These are phyloP conservation scores for Proisotoma minuta DNA, from an alignment of 2,888 invertebrate species.

Conservation along the genomic window DNA sequence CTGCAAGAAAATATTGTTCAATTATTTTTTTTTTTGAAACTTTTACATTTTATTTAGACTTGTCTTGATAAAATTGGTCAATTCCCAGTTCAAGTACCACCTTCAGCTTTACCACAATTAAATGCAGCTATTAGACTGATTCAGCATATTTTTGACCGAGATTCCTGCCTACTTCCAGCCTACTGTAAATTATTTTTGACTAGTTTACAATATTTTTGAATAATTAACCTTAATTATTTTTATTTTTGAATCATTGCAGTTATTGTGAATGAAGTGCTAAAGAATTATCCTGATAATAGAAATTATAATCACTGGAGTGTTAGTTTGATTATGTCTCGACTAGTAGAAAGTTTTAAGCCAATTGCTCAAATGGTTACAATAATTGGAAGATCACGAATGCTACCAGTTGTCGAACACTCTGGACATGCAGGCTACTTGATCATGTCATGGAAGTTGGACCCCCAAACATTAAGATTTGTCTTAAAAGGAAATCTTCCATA, in stretches of 20 bases:
- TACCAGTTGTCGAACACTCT: slow-evolving; percentile 90
- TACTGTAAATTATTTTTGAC: slow-evolving; percentile 59
- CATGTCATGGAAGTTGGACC: slow-evolving; percentile 90
- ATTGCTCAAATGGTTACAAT: slow-evolving; percentile 95
- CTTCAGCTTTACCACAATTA: slow-evolving; percentile 74
- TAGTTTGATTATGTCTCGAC: slow-evolving; percentile 75
- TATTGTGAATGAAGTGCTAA: slow-evolving; percentile 90
- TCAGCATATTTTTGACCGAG: slow-evolving; percentile 83
- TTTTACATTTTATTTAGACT: slow-evolving; percentile 54
- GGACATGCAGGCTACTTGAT: slow-evolving; percentile 84
- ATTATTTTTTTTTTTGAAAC: slow-evolving; percentile 9
- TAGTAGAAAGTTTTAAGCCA: slow-evolving; percentile 86
- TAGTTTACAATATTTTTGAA: neutral
- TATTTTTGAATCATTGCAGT: slow-evolving; percentile 51
- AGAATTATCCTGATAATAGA: slow-evolving; percentile 72
- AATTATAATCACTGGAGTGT: slow-evolving; percentile 89
- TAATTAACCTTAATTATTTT: neutral
- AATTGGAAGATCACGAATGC: slow-evolving; percentile 80
- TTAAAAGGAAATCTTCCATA: slow-evolving; percentile 79
- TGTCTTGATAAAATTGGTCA: slow-evolving; percentile 83
- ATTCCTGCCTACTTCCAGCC: slow-evolving; percentile 84
- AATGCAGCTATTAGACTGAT: slow-evolving; percentile 76
- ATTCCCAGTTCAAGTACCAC: slow-evolving; percentile 72
- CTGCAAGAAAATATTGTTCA: neutral
- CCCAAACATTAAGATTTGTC: slow-evolving; percentile 67